phyloP scores from a whole-genome alignment of 2,797 vertebrate species.

The Diglossa cyanea region DNA sequence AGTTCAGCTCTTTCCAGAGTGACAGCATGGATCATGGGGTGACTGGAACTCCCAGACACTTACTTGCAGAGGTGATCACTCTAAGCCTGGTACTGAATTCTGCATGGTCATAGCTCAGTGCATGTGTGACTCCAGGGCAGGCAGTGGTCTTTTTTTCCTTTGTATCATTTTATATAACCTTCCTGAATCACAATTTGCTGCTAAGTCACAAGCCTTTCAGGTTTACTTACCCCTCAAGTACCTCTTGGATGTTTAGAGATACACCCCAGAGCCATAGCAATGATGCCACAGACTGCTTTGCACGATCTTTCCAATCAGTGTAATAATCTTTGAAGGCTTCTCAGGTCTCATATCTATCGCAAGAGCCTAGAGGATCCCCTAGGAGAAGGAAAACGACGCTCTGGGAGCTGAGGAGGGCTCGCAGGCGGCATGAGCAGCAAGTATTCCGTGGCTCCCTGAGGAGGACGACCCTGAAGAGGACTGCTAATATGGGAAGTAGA shows the following conservation, averaged over 20 bases:
- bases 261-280: not conserved
- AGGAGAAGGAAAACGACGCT: not conserved
- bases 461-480: not conserved
- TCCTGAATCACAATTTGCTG: not conserved
- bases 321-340: conserved; percentile 34
- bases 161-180: not conserved
- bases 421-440: not conserved
- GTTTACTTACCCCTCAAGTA: not conserved
- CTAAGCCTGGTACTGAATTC: not conserved
- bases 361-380: not conserved
- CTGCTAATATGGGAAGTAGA: conserved; percentile 26
- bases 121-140: not conserved
- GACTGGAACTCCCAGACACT: not conserved
- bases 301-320: not conserved
- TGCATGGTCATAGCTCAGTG: not conserved
- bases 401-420: conserved; percentile 18
- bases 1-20: not conserved
- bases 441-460: not conserved
- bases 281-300: not conserved
- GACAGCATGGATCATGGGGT: accelerated
- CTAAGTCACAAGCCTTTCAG: not conserved
- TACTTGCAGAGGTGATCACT: not conserved
- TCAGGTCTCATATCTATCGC: not conserved
- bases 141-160: not conserved
- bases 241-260: not conserved